phyloP scores from a whole-genome alignment of 2,113 vertebrate species.

The Pachycephala philippinensis region DNA sequence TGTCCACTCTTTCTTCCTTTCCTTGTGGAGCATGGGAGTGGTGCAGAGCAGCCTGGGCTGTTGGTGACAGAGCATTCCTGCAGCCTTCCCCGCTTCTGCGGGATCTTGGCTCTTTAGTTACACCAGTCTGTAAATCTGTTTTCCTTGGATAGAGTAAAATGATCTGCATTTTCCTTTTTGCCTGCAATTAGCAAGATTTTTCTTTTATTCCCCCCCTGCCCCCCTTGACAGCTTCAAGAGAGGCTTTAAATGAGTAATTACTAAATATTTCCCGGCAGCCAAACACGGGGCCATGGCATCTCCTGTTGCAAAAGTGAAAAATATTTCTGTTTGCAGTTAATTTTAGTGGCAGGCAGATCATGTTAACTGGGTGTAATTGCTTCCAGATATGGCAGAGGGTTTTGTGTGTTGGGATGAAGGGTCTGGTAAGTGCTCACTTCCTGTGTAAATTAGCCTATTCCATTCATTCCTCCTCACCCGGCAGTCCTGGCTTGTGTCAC shows the following conservation, averaged over 20 bases:
- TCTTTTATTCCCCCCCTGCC: background rate
- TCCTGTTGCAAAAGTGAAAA: constrained; percentile 82
- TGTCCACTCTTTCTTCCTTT: background rate
- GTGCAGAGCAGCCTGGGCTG: background rate
- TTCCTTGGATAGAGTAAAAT: background rate
- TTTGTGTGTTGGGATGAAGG: constrained; percentile 84
- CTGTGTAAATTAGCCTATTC: constrained; percentile 89
- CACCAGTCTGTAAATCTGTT: background rate
- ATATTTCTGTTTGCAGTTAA: constrained; percentile 89
- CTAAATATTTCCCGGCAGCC: constrained; percentile 81
- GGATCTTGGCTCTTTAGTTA: background rate
- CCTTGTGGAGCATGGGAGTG: background rate
- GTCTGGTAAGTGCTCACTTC: constrained; percentile 90
- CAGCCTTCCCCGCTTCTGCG: background rate
- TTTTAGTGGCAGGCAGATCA: constrained; percentile 92
- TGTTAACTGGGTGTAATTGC: constrained; percentile 92
- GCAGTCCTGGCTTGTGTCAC: constrained; percentile 87
- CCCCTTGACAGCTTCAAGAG: constrained; percentile 71
- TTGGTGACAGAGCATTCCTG: background rate
- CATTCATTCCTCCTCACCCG: constrained; percentile 79
- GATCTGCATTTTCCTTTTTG: constrained; percentile 25
- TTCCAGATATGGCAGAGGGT: constrained; percentile 91
- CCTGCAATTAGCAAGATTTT: constrained; percentile 62
- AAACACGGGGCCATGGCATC: constrained; percentile 74
- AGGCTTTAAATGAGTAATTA: constrained; percentile 83